Base-by-base conservation (phyloP, 2,888 invertebrate genomes). In the Gymnosoma rotundatum region DNA sequence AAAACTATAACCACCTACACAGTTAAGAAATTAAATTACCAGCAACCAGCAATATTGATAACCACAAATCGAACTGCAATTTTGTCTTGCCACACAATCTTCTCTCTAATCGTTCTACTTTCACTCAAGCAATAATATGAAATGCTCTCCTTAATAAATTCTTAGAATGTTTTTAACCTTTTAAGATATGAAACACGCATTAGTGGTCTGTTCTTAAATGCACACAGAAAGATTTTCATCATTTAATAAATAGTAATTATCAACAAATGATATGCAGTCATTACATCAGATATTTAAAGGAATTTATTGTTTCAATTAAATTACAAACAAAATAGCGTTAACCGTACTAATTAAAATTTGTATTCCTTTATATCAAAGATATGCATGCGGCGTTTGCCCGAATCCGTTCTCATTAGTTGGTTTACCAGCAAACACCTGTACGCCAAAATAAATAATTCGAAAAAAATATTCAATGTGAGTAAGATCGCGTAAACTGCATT, bases 121-220 rank as follows among this genome's bases (percentile, higher is more conserved):
- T 6, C 42, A 42, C 2, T 42, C 42, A 42, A 12, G 1, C 12
- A 12, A 4, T 18, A 75, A 66, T 2, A 14, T 73, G 20, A 72
- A 72, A 16, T 50, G 38, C 56, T 10, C 36, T 48, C 8, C 20
- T 38, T 45, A 61, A 45, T 52, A 36, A 70, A 45, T 74, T 60
- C 72, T 36, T 54, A 12, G 20, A 32, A 73, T 50, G 38, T 48
- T 64, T 80, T 81, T 84, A 74, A 81, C 80, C 78, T 81, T 78
- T 25, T 70, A 60, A 70, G 50, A 64, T 67, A 76, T 48, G 10
- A 79, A 75, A 79, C 66, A 79, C 61, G 70, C 79, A 83, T 50
- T 63, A 32, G 42, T 54, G 45, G 8, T 42, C 2, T 12, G 7
- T 18, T 10, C 14, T 7, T 18, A 50, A 48, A 63, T 18, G 16